These are phyloP conservation scores for Danio kyathit DNA, from an alignment of 2,797 vertebrate genomes.

Conservation along the genomic window DNA sequence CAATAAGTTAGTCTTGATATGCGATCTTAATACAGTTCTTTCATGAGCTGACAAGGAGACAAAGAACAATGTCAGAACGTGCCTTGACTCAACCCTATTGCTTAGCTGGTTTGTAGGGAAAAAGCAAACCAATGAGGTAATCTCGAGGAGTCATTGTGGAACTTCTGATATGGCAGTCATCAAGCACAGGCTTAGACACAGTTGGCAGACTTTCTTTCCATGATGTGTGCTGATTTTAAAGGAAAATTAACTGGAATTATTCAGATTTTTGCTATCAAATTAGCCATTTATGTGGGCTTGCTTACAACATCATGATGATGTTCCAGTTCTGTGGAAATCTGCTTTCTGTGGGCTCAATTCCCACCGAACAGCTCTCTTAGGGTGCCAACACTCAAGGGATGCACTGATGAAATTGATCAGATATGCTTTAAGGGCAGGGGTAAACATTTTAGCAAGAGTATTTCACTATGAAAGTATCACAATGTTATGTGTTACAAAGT, in stretches of 20 bases:
- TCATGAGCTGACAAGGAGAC: slow-evolving; percentile 44
- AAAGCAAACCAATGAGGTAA: slow-evolving; percentile 32
- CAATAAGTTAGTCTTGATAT: slow-evolving; percentile 43
- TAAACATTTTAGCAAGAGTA: not conserved
- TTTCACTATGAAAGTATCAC: not conserved
- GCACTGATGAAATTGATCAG: not conserved
- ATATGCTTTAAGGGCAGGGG: not conserved
- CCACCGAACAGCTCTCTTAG: not conserved
- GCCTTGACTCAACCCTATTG: slow-evolving; percentile 47
- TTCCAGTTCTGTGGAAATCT: not conserved
- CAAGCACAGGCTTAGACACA: slow-evolving; percentile 18
- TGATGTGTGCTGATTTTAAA: not conserved
- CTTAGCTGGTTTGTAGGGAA: slow-evolving; percentile 35
- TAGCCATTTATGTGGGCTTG: not conserved
- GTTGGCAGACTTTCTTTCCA: not conserved
- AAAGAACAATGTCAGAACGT: slow-evolving; percentile 45
- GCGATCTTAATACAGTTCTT: slow-evolving; percentile 41
- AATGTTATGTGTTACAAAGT: not conserved
- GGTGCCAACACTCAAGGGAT: not conserved
- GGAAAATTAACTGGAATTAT: not conserved
- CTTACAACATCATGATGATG: not conserved
- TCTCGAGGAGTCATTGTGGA: slow-evolving; percentile 6
- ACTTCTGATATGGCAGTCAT: slow-evolving; percentile 27
- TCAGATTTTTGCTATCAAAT: not conserved
- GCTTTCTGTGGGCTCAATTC: not conserved